These are phyloP conservation scores for Acanthornis magna DNA, from an alignment of 2,797 vertebrate species.

Conservation along the genomic window DNA sequence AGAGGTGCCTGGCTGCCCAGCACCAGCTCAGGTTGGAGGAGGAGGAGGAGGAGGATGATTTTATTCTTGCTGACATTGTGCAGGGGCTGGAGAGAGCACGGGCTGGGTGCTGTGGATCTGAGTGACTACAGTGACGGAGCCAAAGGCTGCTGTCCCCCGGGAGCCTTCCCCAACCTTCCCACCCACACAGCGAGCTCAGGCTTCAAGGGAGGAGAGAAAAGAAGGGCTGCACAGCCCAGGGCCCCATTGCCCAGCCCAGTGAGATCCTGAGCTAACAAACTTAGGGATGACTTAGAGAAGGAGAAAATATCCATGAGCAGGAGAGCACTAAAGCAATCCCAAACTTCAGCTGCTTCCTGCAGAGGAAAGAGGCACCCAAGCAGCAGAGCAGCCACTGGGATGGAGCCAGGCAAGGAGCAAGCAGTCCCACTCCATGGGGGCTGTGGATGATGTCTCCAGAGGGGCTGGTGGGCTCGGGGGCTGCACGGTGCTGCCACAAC, in stretches of 20 bases:
- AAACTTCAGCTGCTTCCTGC: neutral
- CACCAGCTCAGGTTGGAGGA: neutral
- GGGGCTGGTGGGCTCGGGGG: fast-evolving
- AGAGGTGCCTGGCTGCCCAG: neutral
- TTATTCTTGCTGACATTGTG: neutral
- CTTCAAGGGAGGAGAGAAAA: neutral
- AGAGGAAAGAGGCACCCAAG: neutral
- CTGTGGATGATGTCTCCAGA: neutral
- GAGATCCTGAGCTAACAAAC: neutral
- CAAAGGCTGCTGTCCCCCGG: fast-evolving
- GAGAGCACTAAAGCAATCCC: neutral
- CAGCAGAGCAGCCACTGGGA: neutral
- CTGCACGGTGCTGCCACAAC: neutral
- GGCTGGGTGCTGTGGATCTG: neutral
- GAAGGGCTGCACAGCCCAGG: neutral
- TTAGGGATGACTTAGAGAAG: neutral
- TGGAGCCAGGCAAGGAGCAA: fast-evolving
- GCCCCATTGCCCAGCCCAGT: neutral
- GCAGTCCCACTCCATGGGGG: neutral
- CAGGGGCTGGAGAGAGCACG: neutral
- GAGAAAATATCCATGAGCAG: neutral
- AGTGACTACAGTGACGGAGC: neutral
- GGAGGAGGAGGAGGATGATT: neutral
- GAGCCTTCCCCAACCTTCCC: neutral
- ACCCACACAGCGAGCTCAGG: fast-evolving